A percentile compares a stretch with the other conserved stretches of the same genome.
Evolutionary conservation across 1,140 invertebrate genomes (phyloP).

Genomic region (Drosophila oshimai): DNA sequence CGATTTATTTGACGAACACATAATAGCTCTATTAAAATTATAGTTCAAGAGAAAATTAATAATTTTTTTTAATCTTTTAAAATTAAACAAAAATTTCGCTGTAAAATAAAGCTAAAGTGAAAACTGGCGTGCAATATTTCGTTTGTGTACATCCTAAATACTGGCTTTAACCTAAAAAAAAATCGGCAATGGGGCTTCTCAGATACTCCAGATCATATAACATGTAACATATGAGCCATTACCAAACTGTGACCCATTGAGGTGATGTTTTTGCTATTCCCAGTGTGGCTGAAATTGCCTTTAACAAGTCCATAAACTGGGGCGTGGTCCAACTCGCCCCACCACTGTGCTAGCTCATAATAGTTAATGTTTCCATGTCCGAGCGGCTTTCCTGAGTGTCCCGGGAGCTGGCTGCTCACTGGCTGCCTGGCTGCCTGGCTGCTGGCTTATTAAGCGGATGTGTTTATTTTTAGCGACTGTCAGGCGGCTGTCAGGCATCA

Average conservation of each 20-base stretch:
- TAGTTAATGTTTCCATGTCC: constrained; percentile 47
- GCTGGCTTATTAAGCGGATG: constrained; percentile 56
- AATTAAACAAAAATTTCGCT: no score
- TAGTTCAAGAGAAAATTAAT: no score
- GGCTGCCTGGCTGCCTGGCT: constrained; percentile 12
- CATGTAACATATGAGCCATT: background rate
- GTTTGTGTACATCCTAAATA: no score
- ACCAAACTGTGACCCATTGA: background rate
- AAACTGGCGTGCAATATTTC: no score
- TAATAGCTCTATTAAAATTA: no score
- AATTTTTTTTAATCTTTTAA: no score
- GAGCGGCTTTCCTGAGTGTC: constrained; percentile 38
- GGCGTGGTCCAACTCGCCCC: constrained; percentile 3
- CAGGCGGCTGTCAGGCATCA: constrained; percentile 62
- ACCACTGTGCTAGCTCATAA: constrained; percentile 21
- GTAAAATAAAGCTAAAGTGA: no score
- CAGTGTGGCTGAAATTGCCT: constrained; percentile 15
- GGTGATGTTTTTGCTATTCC: constrained; percentile 2
- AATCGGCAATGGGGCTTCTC: no score
- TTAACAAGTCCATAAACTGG: constrained; percentile 22
- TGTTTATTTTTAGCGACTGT: constrained; percentile 69
- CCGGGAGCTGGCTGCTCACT: constrained; percentile 16
- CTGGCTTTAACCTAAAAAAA: no score
- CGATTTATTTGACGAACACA: no score
- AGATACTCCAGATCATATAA: background rate